These are phyloP conservation scores for Gryon sp. DNA, from an alignment of 1,140 invertebrate species.

Conservation along the genomic window DNA sequence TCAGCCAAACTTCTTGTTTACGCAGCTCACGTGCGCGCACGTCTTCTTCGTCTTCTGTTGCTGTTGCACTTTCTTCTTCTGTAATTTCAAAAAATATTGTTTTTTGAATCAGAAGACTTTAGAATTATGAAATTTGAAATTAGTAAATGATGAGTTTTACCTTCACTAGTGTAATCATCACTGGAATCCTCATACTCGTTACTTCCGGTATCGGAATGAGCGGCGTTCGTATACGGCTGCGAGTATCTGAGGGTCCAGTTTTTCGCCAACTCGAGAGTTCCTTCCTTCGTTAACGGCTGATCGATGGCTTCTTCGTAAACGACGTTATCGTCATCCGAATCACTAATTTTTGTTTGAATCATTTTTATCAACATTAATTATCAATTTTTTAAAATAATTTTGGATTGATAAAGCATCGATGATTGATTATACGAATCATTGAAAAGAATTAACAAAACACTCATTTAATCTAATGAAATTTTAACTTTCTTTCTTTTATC, in stretches of 20 bases:
- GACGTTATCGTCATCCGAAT: slow-evolving; percentile 82
- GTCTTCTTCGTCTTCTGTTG: slow-evolving; percentile 87
- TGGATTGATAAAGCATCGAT: too few relatives aligned
- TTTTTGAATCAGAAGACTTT: background rate
- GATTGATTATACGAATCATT: too few relatives aligned
- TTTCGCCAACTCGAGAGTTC: slow-evolving; percentile 83
- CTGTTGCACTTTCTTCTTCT: slow-evolving; percentile 86
- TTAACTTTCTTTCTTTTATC: too few relatives aligned
- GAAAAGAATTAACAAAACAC: too few relatives aligned
- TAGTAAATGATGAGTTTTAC: slow-evolving; percentile 67
- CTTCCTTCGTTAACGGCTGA: slow-evolving; percentile 83
- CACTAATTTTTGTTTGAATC: slow-evolving; percentile 76
- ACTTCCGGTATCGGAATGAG: slow-evolving; percentile 77
- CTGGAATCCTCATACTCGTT: slow-evolving; percentile 82
- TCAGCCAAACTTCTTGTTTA: slow-evolving; percentile 84
- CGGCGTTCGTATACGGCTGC: slow-evolving; percentile 71
- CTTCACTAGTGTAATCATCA: slow-evolving; percentile 84
- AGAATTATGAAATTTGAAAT: background rate
- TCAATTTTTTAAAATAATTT: too few relatives aligned
- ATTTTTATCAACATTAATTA: too few relatives aligned
- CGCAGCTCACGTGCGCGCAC: slow-evolving; percentile 83
- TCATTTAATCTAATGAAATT: too few relatives aligned
- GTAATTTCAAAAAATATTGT: slow-evolving; percentile 15
- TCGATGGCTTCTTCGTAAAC: slow-evolving; percentile 83
- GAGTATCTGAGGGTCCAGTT: slow-evolving; percentile 82